Evolutionary conservation across 2,113 vertebrate species (phyloP), one percentile per base, ranked within the genome.

Genomic region (Dasyornis broadbenti): DNA sequence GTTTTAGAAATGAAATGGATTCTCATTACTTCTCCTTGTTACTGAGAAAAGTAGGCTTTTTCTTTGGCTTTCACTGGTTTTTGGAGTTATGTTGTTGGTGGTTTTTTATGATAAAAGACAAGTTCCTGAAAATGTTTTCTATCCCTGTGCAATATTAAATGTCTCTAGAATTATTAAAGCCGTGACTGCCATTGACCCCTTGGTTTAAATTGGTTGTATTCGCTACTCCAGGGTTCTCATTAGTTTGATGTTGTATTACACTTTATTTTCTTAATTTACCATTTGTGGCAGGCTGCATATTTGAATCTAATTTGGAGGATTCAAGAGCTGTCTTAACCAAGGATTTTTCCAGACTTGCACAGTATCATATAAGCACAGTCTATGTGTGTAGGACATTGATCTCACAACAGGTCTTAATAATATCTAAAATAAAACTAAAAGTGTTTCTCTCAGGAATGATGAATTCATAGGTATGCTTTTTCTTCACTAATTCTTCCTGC

Each of bases 261-360:
- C 10, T 75, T 90, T 88, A 72, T 93, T 96, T 94, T 60, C 82
- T 92, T 93, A 92, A 93, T 82, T 96, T 92, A 53, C 26, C 33
- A 9, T 84, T 86, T 95, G 80, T 57, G 60, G 22, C 82, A 90
- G 82, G 56, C 53, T 82, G 28, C 4, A 11, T 71, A 45, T 83
- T 40, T 83, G 49, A 57, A 47, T 60, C 49, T 92, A 92, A 94
- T 92, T 80, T 68, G 56, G 40, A 89, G 35, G 30, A 85, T 90
- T 85, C 82, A 77, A 47, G 79, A 81, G 10, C 42, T 93, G 12
- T 92, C 18, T 89, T 72, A 60, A 49, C 31, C 60, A 82, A 82
- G 44, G 23, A 60, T 64, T 88, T 93, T 94, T 90, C 54, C 60
- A 86, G 44, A 70, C 33, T 44, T 56, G 14, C 27, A 35, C 18